Evolutionary conservation across 2,888 invertebrate genomes (phyloP).

Genomic region (Drosophila paucipuncta): DNA sequence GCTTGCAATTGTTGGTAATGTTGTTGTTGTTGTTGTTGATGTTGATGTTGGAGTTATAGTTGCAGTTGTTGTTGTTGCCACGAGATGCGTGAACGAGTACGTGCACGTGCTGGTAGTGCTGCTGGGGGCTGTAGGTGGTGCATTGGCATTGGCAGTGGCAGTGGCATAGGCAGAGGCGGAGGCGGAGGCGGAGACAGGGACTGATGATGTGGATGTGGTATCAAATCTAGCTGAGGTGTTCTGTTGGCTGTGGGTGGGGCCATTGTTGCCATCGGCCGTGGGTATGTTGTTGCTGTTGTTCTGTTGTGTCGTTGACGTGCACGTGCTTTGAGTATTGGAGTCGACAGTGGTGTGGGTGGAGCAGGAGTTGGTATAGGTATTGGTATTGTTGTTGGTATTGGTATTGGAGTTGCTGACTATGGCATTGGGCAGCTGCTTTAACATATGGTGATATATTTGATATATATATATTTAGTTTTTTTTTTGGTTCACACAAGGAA

Average conservation of each 20-base stretch:
- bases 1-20: conserved; percentile 42
- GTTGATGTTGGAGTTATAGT: conserved; percentile 28
- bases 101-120: conserved; percentile 71
- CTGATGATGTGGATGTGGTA: conserved; percentile 30
- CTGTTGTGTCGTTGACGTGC: conserved; percentile 65
- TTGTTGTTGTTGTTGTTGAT: conserved; percentile 36
- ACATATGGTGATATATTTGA: conserved; percentile 32
- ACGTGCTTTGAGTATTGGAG: conserved; percentile 70
- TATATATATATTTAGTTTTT: conserved; percentile 6
- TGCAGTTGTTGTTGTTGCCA: conserved; percentile 50
- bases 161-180: conserved; percentile 23
- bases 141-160: conserved; percentile 40
- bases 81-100: conserved; percentile 65
- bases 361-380: conserved; percentile 38
- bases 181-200: conserved; percentile 27
- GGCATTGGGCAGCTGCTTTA: conserved; percentile 67
- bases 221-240: conserved; percentile 12
- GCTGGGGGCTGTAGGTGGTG: conserved; percentile 54
- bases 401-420: conserved; percentile 41
- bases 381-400: conserved; percentile 27
- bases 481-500: conserved; percentile 61
- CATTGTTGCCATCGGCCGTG: conserved; percentile 41
- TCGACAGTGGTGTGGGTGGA: conserved; percentile 46
- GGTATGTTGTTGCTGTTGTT: conserved; percentile 48
- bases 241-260: conserved; percentile 14